A percentile compares a stretch with the other conserved stretches of the same genome.
Conservation (phyloP, 2,888 invertebrate genomes). For the Choreutis nemorana region DNA sequence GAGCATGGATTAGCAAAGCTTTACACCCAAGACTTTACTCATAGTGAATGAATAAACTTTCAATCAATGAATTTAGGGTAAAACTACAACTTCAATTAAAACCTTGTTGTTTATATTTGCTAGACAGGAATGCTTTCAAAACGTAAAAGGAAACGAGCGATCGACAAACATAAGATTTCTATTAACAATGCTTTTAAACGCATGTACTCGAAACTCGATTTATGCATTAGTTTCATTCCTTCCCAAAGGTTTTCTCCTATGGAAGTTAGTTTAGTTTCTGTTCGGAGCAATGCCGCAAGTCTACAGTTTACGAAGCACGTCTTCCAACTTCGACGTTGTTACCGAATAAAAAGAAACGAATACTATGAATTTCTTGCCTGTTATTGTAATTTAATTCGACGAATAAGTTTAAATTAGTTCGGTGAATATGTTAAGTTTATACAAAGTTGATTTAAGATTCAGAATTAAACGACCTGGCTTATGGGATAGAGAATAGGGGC, state of each 20-base stretch:
- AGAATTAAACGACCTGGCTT: too few species aligned
- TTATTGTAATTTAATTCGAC: slow-evolving; percentile 40
- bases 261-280: slow-evolving; percentile 21
- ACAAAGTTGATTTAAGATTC: too few species aligned
- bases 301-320: slow-evolving; percentile 27
- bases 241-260: slow-evolving; percentile 24
- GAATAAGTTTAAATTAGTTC: too few species aligned
- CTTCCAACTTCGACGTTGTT: slow-evolving; percentile 28
- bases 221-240: slow-evolving; percentile 18
- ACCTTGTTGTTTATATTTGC: slow-evolving; percentile 12
- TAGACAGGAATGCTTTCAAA: too few species aligned
- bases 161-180: too few species aligned
- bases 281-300: slow-evolving; percentile 16
- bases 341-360: slow-evolving; percentile 26
- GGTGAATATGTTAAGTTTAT: too few species aligned
- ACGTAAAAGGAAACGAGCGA: too few species aligned
- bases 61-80: slow-evolving; percentile 42
- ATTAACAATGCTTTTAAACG: too few species aligned
- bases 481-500: slow-evolving; percentile 17
- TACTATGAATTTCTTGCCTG: slow-evolving; percentile 33
- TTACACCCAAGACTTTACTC: slow-evolving; percentile 38
- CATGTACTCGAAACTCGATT: too few species aligned
- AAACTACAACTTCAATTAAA: slow-evolving; percentile 21
- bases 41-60: slow-evolving; percentile 42
- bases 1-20: slow-evolving; percentile 32